Conservation (phyloP, 1,140 invertebrate genomes). For the Drosophila melanica region DNA sequence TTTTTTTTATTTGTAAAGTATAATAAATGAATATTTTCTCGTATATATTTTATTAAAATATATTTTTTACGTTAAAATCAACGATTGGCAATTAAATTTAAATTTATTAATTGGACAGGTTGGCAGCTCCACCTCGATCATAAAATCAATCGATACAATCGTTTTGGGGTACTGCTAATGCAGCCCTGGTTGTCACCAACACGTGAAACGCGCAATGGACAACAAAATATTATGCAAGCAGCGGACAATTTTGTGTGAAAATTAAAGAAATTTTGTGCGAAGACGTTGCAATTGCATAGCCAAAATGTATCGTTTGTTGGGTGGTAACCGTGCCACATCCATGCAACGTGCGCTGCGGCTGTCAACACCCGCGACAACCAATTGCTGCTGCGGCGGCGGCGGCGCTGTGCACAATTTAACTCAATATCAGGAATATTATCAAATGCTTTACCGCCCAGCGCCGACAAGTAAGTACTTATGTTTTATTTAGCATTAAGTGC, state of each 20-base stretch:
- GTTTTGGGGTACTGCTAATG: background rate
- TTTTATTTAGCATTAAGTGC: background rate
- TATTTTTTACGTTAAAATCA: conserved; percentile 24
- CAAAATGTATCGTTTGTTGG: conserved; percentile 72
- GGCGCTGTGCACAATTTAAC: conserved; percentile 54
- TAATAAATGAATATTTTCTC: background rate
- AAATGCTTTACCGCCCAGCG: conserved; percentile 64
- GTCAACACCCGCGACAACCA: conserved; percentile 48
- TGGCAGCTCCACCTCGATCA: conserved; percentile 10
- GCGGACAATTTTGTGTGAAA: conserved; percentile 30
- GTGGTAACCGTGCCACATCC: conserved; percentile 52
- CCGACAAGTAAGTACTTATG: conserved; percentile 58
- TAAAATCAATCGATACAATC: conserved; percentile 12
- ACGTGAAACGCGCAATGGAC: conserved; percentile 53
- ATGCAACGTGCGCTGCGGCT: conserved; percentile 50
- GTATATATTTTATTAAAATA: background rate
- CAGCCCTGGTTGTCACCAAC: conserved; percentile 34
- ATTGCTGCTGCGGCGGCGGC: conserved; percentile 46
- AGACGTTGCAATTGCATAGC: conserved; percentile 31
- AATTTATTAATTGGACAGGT: conserved; percentile 7
- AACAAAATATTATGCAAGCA: conserved; percentile 55
- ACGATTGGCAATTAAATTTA: conserved; percentile 13
- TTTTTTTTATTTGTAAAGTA: background rate
- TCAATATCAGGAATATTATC: conserved; percentile 78
- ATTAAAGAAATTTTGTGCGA: conserved; percentile 20